Base-by-base conservation (phyloP, 1,140 invertebrate genomes). In the Drosophila sechellia region DNA sequence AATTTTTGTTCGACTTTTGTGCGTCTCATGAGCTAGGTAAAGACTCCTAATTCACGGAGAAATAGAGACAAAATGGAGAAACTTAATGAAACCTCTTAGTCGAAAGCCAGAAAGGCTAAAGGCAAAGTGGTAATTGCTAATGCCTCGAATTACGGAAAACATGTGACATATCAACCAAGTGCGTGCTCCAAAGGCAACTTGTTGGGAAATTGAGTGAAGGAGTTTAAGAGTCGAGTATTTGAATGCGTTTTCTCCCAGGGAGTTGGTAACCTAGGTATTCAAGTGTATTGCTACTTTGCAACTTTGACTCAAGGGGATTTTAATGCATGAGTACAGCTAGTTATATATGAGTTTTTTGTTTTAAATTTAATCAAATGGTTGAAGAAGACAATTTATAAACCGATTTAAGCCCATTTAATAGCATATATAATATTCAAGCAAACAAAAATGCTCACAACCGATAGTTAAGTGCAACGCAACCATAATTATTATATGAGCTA, bases 1-100 rank as follows among this genome's bases (percentile, higher is more conserved):
- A 57, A 68, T 66, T 79, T 66, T 78, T 59, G 52, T 31, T 31
- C 53, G 42, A 60, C 53, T 75, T 73, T 81, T 77, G 49, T 68
- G 55, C 60, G 27, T 64, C 58, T 64, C 57, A 75, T 77, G 79
- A 75, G 80, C 71, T 65, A 20, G 3, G 54, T 49, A 69, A 79
- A 65, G 71, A 68, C 58, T 72, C 42, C 49, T 11, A 48, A 57
- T 45, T 42, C 46, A 35, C 20, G 12, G 20, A 64, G 40, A 59
- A 60, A 63, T 25, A 22, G 39, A 59, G 60, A 45, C 27, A 34
- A 25, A 58, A n/a, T 43, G 53, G 2, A 22, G 13, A 20, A 35
- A 17, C 35, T 34, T 20, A 46, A 54, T 66, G 46, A 46, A 54
- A 39, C 39, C 15, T 11, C 49, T 39, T 43, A 43, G 35, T 39